Percentiles rank a stretch among this genome's conserved stretches.
Evolutionary conservation across 2,113 vertebrate species (phyloP).

Genomic region (Dicentrarchus labrax): DNA sequence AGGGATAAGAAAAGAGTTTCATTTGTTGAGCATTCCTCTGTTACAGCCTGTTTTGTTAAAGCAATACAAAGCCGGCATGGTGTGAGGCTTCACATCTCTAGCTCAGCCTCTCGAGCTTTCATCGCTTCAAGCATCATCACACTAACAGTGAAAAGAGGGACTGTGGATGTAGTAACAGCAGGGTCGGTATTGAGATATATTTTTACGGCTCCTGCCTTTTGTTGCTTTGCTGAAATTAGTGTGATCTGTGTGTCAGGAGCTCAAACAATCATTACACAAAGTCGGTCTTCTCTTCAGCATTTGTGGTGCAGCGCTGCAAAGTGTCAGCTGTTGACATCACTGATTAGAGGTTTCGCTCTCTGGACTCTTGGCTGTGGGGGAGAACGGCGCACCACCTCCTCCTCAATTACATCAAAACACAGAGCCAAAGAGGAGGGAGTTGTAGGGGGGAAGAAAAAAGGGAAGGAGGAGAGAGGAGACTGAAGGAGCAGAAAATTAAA

Average conservation of each 20-base stretch:
- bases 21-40: conserved; percentile 16
- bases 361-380: conserved; percentile 54
- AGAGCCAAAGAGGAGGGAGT: conserved; percentile 29
- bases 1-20: not conserved
- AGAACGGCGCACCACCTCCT: conserved; percentile 36
- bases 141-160: conserved; percentile 12
- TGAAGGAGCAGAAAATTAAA: conserved; percentile 74
- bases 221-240: conserved; percentile 17
- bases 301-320: conserved; percentile 40
- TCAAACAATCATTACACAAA: conserved; percentile 45
- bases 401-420: conserved; percentile 72
- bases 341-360: conserved; percentile 69
- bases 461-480: conserved; percentile 10
- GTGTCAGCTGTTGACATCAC: conserved; percentile 63
- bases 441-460: not conserved
- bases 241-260: conserved; percentile 33
- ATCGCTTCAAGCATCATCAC: conserved; percentile 10
- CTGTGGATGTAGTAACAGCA: not conserved
- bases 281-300: conserved; percentile 8
- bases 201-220: conserved; percentile 2
- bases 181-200: not conserved
- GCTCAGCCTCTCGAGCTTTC: conserved; percentile 17
- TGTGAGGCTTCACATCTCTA: conserved; percentile 21
- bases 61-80: not conserved
- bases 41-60: conserved; percentile 16